phyloP scores from a whole-genome alignment of 2,113 vertebrate genomes.

The Ceuthmochares aereus region DNA sequence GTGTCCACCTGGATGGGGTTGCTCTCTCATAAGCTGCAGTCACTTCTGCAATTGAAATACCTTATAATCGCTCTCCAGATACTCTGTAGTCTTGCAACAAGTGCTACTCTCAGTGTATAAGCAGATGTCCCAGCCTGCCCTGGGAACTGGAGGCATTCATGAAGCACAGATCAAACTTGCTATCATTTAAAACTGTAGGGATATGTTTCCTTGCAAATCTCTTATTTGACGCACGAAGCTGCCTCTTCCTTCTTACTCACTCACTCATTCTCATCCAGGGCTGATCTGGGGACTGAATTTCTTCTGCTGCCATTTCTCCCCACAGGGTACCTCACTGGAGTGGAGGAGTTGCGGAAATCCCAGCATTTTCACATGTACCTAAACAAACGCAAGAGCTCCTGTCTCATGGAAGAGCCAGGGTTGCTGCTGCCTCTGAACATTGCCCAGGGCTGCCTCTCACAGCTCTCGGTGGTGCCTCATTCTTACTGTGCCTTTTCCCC shows the following conservation, averaged over 20 bases:
- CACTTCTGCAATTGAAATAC: neutral
- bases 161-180: neutral
- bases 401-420: neutral
- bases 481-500: neutral
- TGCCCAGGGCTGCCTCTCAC: neutral
- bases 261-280: neutral
- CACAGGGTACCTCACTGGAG: neutral
- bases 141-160: neutral
- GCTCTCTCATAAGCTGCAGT: neutral
- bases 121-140: neutral
- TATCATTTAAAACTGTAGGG: neutral
- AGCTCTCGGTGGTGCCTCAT: neutral
- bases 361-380: neutral
- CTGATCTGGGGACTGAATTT: neutral
- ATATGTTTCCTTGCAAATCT: neutral
- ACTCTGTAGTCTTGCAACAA: neutral
- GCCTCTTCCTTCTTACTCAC: neutral
- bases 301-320: neutral
- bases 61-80: neutral
- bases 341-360: neutral
- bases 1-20: neutral
- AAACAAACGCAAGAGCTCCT: neutral
- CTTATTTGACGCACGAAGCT: neutral
- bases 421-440: neutral
- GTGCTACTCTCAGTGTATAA: neutral